Evolutionary conservation across 2,797 vertebrate genomes (phyloP), one percentile per base, ranked within the genome.

Genomic region (Acanthornis magna): DNA sequence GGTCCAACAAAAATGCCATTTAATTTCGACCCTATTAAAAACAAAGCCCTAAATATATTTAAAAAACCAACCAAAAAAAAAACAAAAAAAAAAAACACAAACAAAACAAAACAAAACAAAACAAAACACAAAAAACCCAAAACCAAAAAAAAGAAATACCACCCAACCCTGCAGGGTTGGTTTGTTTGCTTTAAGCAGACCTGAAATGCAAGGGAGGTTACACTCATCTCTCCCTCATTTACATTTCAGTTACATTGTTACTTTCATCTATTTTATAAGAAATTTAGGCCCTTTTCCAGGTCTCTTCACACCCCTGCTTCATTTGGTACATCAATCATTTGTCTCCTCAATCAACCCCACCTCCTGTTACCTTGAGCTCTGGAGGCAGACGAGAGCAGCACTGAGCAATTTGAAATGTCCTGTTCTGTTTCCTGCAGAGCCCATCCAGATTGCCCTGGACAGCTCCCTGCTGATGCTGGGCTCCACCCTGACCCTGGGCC

Each of bases 391-490:
- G 47, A 53, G 55, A 32, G 73, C 22, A 67, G 7, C 16, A 42
- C 3, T 4, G 36, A 30, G 10, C 20, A 29, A 65, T 63, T 34
- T 14, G 61, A 38, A 50, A 51, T 2, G 34, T 4, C 47, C 29
- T 0, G 0, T 15, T 76, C 48, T 38, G 19, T 45, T 45, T 63
- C 18, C 43, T 7, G 4, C 1, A 77, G 42, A 22, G 19, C 27
- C 5, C 30, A 32, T 2, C 29, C 4, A 29, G 14, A 11, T n/a
- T 29, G 9, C 29, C 36, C 32, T 22, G n/a, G 0, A 6, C 8
- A 51, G 47, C 27, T 54, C 55, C 55, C 42, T 66, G 19, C 7
- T 27, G 25, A 17, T 22, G 32, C 23, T 27, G 40, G 57, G 30
- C 55, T 71, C 3, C 1, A 34, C 15, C 40, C 43, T 7, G 13